phyloP scores from a whole-genome alignment of 2,797 vertebrate genomes.

The Amblyraja radiata region DNA sequence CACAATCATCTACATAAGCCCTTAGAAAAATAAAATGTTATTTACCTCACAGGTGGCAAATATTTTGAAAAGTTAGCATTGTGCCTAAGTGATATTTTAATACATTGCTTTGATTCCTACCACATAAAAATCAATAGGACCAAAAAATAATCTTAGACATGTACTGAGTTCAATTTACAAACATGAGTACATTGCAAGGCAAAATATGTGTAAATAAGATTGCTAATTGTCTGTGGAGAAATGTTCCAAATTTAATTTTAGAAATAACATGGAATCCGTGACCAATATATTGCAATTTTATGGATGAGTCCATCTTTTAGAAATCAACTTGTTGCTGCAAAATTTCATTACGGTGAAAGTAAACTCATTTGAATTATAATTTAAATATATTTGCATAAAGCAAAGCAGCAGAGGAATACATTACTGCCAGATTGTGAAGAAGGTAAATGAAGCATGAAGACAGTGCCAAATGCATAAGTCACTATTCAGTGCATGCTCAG shows the following conservation, averaged over 20 bases:
- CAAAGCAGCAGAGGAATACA: constrained; percentile 13
- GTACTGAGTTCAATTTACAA: background rate
- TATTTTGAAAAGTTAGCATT: background rate
- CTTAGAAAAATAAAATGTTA: background rate
- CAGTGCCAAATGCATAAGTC: constrained; percentile 18
- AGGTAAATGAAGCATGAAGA: constrained; percentile 28
- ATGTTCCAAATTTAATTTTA: constrained; percentile 5
- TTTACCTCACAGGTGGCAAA: background rate
- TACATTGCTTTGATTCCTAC: background rate
- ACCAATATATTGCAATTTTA: constrained; percentile 17
- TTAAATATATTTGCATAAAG: constrained; percentile 16
- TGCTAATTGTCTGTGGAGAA: background rate
- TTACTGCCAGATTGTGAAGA: constrained; percentile 35
- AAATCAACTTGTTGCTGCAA: constrained; percentile 14
- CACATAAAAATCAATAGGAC: background rate
- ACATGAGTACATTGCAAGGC: background rate
- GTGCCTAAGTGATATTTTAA: background rate
- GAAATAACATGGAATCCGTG: background rate
- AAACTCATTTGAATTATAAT: constrained; percentile 23
- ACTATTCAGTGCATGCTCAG: constrained; percentile 23
- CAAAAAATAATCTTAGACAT: background rate
- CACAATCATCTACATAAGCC: background rate
- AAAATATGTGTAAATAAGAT: background rate
- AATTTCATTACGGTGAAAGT: background rate
- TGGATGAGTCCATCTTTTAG: background rate